Evolutionary conservation across 2,797 vertebrate species (phyloP).

Genomic region (Botia almorhae): DNA sequence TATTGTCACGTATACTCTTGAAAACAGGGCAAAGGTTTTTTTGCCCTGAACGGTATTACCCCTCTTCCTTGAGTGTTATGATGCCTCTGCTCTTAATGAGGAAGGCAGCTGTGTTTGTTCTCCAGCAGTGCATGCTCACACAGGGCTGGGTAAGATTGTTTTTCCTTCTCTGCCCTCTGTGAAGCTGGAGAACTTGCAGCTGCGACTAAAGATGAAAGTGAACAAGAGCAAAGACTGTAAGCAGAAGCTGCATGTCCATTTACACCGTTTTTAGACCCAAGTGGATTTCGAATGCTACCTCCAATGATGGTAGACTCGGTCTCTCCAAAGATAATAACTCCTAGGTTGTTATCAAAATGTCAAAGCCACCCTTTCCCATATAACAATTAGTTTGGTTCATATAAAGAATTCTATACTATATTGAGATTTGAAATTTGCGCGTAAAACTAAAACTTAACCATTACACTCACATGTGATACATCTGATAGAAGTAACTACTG

Average conservation of each 20-base stretch:
- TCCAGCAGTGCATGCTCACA: slow-evolving; percentile 55
- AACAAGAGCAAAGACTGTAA: background rate
- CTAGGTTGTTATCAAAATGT: no score
- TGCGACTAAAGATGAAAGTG: slow-evolving; percentile 43
- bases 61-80: slow-evolving; percentile 35
- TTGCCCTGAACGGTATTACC: slow-evolving; percentile 9
- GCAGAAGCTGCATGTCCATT: background rate
- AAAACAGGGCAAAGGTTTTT: slow-evolving; percentile 19
- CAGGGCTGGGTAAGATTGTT: slow-evolving; percentile 57
- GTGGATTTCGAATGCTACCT: background rate
- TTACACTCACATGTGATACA: no score
- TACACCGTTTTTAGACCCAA: background rate
- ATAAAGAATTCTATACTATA: background rate
- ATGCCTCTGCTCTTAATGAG: slow-evolving; percentile 51
- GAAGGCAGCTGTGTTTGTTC: slow-evolving; percentile 64
- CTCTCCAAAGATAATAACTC: no score
- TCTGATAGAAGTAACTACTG: background rate
- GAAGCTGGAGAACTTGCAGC: slow-evolving; percentile 56
- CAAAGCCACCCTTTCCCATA: no score
- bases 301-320: no score
- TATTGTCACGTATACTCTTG: slow-evolving; percentile 16
- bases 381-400: background rate
- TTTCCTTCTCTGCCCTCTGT: slow-evolving; percentile 55
- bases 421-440: background rate
- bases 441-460: background rate